A percentile compares a stretch with the other conserved stretches of the same genome.
These are phyloP conservation scores for Ophioninae sp. DNA, from an alignment of 2,888 invertebrate genomes.

Conservation along the genomic window DNA sequence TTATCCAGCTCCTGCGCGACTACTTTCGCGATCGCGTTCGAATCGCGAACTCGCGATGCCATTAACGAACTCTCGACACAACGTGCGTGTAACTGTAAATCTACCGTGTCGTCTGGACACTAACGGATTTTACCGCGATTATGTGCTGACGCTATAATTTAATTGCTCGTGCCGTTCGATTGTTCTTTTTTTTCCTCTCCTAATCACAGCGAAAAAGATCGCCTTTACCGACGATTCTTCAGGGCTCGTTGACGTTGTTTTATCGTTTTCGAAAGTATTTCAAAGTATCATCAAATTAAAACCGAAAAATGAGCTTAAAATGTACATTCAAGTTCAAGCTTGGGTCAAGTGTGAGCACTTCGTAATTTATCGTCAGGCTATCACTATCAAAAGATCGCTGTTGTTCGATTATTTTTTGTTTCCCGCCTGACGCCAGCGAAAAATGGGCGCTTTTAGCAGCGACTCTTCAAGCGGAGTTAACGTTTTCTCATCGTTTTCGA, in stretches of 20 bases:
- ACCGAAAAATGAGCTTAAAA: too few species aligned
- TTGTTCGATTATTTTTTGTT: too few species aligned
- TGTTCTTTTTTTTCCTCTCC: neutral
- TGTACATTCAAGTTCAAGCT: too few species aligned
- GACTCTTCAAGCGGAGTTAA: too few species aligned
- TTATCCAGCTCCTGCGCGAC: too few species aligned
- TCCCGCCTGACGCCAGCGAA: too few species aligned
- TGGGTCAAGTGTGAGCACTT: too few species aligned
- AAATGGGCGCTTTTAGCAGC: too few species aligned
- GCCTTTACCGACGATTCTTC: neutral
- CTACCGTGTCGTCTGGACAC: conserved; percentile 20
- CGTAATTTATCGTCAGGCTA: too few species aligned
- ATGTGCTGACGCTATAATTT: conserved; percentile 14
- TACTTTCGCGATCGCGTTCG: neutral
- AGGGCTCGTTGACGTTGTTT: too few species aligned
- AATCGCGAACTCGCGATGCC: neutral
- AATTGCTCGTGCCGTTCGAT: neutral
- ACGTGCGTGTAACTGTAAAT: conserved; percentile 44
- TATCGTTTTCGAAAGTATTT: neutral
- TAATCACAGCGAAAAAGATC: neutral
- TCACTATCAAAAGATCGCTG: too few species aligned
- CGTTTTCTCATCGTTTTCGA: too few species aligned
- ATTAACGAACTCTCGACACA: conserved; percentile 24
- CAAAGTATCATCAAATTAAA: neutral
- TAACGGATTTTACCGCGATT: conserved; percentile 46